These are phyloP conservation scores for Altica lythri DNA, from an alignment of 2,888 invertebrate species.

Conservation along the genomic window DNA sequence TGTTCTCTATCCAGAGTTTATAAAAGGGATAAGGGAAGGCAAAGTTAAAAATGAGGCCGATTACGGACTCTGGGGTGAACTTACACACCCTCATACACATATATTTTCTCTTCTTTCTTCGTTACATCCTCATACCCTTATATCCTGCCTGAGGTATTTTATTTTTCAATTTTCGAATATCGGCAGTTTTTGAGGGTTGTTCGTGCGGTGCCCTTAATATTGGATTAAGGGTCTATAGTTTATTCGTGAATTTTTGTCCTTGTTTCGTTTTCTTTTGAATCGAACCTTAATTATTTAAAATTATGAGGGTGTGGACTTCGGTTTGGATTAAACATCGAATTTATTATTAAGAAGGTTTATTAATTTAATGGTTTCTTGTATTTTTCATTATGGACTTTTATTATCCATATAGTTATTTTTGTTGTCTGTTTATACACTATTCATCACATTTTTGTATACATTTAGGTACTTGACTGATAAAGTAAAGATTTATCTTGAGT, in stretches of 20 bases:
- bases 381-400: too few species aligned
- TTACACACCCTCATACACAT: constrained; percentile 43
- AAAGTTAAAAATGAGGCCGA: constrained; percentile 50
- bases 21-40: constrained; percentile 43
- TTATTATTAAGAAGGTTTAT: too few species aligned
- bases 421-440: too few species aligned
- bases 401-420: too few species aligned
- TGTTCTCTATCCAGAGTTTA: constrained; percentile 40
- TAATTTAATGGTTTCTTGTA: too few species aligned
- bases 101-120: constrained; percentile 40
- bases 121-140: constrained; percentile 32
- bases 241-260: constrained; percentile 16
- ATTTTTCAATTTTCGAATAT: constrained; percentile 44
- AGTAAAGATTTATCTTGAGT: too few species aligned
- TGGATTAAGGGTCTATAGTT: constrained; percentile 23
- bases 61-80: constrained; percentile 47
- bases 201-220: constrained; percentile 25
- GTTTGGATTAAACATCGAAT: constrained; percentile 4
- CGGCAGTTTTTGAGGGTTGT: constrained; percentile 32
- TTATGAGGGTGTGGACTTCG: constrained; percentile 10
- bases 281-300: constrained; percentile 9
- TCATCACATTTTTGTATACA: too few species aligned
- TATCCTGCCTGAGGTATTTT: constrained; percentile 33
- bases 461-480: too few species aligned
- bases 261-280: constrained; percentile 1